Percentiles rank a stretch among this genome's conserved stretches.
Evolutionary conservation across 2,888 invertebrate genomes (phyloP).

Genomic region (Neocrepidodera transversa): DNA sequence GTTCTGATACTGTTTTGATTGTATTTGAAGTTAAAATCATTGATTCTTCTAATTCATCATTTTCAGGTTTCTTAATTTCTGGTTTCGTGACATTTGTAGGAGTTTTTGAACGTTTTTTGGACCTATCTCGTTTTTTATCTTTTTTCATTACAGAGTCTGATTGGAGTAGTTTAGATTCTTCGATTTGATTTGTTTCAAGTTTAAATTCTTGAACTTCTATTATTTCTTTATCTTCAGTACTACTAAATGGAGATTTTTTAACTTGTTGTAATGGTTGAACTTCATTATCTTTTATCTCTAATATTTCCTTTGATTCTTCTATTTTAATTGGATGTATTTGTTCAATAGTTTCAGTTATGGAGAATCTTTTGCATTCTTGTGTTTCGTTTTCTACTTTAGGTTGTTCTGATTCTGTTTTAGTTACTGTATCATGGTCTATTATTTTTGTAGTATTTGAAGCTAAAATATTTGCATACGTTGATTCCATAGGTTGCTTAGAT

Average conservation of each 20-base stretch:
- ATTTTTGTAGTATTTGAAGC: neutral
- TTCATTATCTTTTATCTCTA: no score
- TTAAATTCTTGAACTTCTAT: no score
- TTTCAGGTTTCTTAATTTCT: neutral
- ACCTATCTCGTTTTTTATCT: no score
- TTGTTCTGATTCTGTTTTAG: neutral
- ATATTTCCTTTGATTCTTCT: no score
- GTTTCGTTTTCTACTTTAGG: neutral
- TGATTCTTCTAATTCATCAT: no score
- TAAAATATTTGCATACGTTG: neutral
- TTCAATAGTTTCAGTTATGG: neutral
- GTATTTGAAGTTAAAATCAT: no score
- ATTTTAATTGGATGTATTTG: no score
- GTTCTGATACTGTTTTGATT: no score
- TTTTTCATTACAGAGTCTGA: no score
- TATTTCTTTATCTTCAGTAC: no score
- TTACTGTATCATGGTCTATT: neutral
- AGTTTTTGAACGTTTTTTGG: conserved; percentile 19
- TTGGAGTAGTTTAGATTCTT: neutral
- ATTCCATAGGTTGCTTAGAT: neutral
- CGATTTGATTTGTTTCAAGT: neutral
- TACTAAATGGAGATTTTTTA: no score
- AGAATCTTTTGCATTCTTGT: neutral
- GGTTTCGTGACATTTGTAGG: neutral
- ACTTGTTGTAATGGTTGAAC: no score